Evolutionary conservation across 2,797 vertebrate species (phyloP).

Genomic region (Neomorphus geoffroyi): DNA sequence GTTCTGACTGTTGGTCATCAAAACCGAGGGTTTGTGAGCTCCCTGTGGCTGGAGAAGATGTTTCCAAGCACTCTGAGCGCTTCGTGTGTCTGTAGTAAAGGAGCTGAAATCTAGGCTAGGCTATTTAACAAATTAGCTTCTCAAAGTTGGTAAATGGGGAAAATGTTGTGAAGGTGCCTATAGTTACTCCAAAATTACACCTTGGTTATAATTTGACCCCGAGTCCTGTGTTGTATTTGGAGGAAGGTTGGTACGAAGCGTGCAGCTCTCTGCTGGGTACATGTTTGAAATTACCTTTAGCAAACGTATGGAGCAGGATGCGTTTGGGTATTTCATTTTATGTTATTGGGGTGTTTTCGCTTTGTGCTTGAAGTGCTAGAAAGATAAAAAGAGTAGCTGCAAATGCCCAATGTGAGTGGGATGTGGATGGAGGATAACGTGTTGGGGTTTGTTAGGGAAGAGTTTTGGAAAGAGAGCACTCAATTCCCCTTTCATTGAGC

Average conservation of each 20-base stretch:
- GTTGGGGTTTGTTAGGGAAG: not conserved
- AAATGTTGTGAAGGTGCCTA: not conserved
- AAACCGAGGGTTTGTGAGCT: not conserved
- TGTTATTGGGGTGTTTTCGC: too few relatives aligned
- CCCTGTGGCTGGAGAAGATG: not conserved
- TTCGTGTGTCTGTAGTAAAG: not conserved
- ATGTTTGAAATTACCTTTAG: not conserved
- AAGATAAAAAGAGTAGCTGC: not conserved
- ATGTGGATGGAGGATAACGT: not conserved
- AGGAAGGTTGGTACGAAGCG: not conserved
- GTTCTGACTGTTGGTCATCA: not conserved
- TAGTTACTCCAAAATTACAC: not conserved
- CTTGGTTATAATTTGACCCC: not conserved
- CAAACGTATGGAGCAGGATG: not conserved
- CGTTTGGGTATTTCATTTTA: too few relatives aligned
- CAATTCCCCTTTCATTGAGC: not conserved
- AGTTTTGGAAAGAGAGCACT: not conserved
- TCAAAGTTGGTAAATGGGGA: not conserved
- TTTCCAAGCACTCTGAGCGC: not conserved
- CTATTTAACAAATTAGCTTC: not conserved
- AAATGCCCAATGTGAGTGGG: not conserved
- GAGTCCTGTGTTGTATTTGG: not conserved
- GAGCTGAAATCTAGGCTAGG: not conserved
- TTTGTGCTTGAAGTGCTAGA: not conserved
- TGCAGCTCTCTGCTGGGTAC: not conserved